phyloP scores from a whole-genome alignment of 2,888 invertebrate genomes.

The Limenitis camilla region DNA sequence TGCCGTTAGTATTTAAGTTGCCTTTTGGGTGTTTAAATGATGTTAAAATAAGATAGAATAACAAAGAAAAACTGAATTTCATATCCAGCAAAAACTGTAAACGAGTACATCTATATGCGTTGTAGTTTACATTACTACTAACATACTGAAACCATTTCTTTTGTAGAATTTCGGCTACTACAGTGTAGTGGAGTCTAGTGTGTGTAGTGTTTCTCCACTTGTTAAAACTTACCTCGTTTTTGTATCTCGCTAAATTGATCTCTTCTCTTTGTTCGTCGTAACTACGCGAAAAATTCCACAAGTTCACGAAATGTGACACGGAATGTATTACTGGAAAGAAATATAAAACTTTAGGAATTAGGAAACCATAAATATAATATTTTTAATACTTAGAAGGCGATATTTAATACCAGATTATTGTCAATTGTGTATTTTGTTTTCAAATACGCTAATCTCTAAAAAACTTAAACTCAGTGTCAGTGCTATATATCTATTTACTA shows the following conservation, averaged over 20 bases:
- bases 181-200: not conserved
- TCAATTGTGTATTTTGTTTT: not conserved
- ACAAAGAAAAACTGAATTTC: no score
- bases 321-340: constrained; percentile 67
- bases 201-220: not conserved
- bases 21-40: no score
- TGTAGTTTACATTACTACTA: no score
- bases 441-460: not conserved
- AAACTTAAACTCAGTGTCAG: no score
- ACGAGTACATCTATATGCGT: no score
- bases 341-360: constrained; percentile 10
- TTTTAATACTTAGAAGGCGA: not conserved
- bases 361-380: constrained; percentile 10
- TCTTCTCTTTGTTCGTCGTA: constrained; percentile 56
- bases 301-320: constrained; percentile 69
- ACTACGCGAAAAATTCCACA: constrained; percentile 70
- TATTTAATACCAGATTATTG: constrained; percentile 7
- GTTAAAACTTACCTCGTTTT: constrained; percentile 51
- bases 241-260: constrained; percentile 68
- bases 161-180: no score
- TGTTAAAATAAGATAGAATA: no score
- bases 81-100: no score
- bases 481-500: no score
- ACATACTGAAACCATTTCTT: no score
- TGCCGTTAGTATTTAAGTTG: no score